Base-by-base conservation (phyloP, 2,888 invertebrate species). In the Patella pellucida region DNA sequence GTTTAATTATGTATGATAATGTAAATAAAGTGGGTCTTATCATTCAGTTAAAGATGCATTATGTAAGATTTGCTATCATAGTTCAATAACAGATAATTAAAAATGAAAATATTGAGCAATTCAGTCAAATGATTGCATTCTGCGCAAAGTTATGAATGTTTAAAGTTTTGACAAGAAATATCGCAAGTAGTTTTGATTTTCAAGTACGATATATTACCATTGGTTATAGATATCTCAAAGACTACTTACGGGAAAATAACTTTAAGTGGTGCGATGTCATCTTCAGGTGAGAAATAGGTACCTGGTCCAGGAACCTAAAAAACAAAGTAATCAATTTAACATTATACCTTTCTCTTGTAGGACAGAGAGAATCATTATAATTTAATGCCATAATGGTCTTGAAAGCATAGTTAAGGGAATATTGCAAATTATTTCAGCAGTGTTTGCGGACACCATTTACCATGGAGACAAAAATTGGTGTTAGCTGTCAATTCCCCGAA, bases 221-320 rank as follows among this genome's bases (percentile, higher is more conserved):
- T 27, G 56, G 51, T 52, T 15, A 11, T 23, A 41, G 52, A 15
- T 16, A n/a, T 16, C 7, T 27, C 52, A 69, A 0, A 69, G 19
- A 54, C 68, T 52, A 84, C 89, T 87, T 83, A 90, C 90, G 90
- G 89, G 74, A 88, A 90, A 23, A 88, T 76, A 52, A 86, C 82
- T 79, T 87, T 88, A 19, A 84, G 82, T 7, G 84, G 83, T 52
- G 84, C 9, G 4, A 9, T 41, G 41, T 41, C 9, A 41, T 41
- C 75, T 74, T 82, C 85, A 74, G 82, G 77, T 52, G 86, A 85
- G 68, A 81, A 81, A 80, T 91, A 91, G n/a, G 89, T 81, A 51
- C 89, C 90, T 11, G 90, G 90, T 14, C 90, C 90, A 51, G 90
- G 90, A 75, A 84, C 77, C 88, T 89, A 81, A 11, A 80, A 80